A percentile compares a stretch with the other conserved stretches of the same genome.
These are phyloP conservation scores for Acanthococcus lagerstroemiae DNA, from an alignment of 2,888 invertebrate genomes.

Conservation along the genomic window DNA sequence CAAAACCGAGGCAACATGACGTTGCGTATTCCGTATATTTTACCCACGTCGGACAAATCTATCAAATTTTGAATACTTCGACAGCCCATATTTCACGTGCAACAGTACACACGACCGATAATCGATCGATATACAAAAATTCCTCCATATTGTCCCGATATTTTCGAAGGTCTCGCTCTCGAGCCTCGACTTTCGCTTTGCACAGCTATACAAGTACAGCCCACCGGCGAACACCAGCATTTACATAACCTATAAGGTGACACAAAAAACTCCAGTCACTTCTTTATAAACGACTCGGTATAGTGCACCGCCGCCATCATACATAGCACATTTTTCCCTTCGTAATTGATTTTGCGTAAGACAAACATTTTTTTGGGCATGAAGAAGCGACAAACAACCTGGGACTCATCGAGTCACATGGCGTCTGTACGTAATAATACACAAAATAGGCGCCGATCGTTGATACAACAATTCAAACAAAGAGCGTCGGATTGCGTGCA, in stretches of 20 bases:
- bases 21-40: too few relatives aligned
- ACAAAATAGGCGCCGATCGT: too few relatives aligned
- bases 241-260: not conserved
- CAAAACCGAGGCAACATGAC: too few relatives aligned
- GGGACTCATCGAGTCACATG: not conserved
- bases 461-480: slow-evolving; percentile 2
- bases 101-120: too few relatives aligned
- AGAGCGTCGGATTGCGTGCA: not conserved
- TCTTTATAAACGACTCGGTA: not conserved
- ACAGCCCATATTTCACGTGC: too few relatives aligned
- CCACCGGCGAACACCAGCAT: not conserved
- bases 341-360: slow-evolving; percentile 11
- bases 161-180: too few relatives aligned
- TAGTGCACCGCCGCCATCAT: not conserved
- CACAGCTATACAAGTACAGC: not conserved
- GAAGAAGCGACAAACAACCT: not conserved
- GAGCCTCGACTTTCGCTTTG: not conserved
- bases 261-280: not conserved
- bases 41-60: too few relatives aligned
- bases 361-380: not conserved
- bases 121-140: too few relatives aligned
- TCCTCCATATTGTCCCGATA: too few relatives aligned
- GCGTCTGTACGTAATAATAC: too few relatives aligned
- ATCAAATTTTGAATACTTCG: too few relatives aligned
- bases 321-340: not conserved